Base-by-base conservation (phyloP, 2,797 vertebrate species). In the Lithobates pipiens region DNA sequence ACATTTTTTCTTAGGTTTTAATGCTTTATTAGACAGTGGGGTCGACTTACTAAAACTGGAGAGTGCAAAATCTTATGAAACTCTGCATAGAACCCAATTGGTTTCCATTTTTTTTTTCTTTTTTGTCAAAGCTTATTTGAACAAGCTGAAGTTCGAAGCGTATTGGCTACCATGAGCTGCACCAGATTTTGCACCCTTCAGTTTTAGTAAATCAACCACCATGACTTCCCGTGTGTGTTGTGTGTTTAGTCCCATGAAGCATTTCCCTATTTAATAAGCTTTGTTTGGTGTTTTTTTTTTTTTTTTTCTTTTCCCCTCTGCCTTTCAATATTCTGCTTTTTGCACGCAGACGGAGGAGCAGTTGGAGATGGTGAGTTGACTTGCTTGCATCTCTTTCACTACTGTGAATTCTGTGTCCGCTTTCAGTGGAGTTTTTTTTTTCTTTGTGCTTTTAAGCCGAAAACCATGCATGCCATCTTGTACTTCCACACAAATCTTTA, bases 301-400 rank as follows among this genome's bases (percentile, higher is more conserved):
- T 57, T 83, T 11, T 23, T 76, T 13, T n/a, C n/a, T 80, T 5
- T 69, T 10, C 54, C 63, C 42, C 54, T 85, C 29, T 76, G 34
- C 83, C 34, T 73, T 69, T 83, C 85, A 16, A 91, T 91, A 39
- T 84, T 88, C 32, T 81, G 89, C 83, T 71, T 83, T 75, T 84
- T 70, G 86, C 85, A 79, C 84, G 89, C 96, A 97, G 97, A 96
- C 96, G 57, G 97, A 98, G 89, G 97, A 98, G 88, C 97, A 97
- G 91, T 92, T 98, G 95, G 96, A 97, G 92, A 94, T 97, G 97
- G 97, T 97, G 95, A 98, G 95, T 96, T 67, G 25, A 44, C 27
- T 18, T 29, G 80, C 72, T 86, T 8, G 91, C 94, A 93, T 89
- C 1, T 46, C 34, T 70, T n/a, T 80, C 21, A 54, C 32, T 34